Evolutionary conservation across 2,888 invertebrate species (phyloP).

Genomic region (Rapana venosa): DNA sequence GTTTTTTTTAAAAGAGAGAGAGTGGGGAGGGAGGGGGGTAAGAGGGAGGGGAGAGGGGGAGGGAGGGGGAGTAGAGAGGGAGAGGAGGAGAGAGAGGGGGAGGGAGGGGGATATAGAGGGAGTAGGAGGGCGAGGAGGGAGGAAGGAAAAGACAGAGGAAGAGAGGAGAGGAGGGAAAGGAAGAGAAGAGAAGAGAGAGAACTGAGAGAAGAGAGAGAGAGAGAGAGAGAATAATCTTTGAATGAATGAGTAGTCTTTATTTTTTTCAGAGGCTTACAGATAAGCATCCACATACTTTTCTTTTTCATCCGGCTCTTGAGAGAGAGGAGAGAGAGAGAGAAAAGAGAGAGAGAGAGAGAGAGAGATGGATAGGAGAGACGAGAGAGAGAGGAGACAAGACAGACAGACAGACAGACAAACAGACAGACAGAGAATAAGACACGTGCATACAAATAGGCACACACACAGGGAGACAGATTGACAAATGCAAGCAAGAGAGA

Average conservation of each 20-base stretch:
- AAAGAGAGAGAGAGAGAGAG: neutral
- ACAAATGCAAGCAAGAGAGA: neutral
- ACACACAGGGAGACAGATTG: neutral
- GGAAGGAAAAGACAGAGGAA: neutral
- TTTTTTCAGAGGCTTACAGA: no score
- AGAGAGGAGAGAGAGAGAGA: no score
- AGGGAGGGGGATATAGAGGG: neutral
- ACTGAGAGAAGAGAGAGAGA: neutral
- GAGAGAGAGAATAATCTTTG: no score
- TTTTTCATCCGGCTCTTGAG: no score
- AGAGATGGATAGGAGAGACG: neutral
- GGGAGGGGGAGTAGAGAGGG: neutral
- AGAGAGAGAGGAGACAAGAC: no score
- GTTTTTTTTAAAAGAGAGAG: neutral
- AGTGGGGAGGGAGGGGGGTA: neutral
- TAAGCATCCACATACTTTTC: no score
- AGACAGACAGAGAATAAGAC: no score
- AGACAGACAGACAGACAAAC: no score
- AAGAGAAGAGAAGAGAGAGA: no score
- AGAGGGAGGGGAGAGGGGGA: neutral
- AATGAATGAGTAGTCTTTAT: no score
- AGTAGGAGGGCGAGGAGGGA: neutral
- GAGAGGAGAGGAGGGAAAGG: neutral
- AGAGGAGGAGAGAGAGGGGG: neutral
- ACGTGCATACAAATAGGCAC: no score